Conservation (phyloP, 2,797 vertebrate species). For the Hemibagrus guttatus region DNA sequence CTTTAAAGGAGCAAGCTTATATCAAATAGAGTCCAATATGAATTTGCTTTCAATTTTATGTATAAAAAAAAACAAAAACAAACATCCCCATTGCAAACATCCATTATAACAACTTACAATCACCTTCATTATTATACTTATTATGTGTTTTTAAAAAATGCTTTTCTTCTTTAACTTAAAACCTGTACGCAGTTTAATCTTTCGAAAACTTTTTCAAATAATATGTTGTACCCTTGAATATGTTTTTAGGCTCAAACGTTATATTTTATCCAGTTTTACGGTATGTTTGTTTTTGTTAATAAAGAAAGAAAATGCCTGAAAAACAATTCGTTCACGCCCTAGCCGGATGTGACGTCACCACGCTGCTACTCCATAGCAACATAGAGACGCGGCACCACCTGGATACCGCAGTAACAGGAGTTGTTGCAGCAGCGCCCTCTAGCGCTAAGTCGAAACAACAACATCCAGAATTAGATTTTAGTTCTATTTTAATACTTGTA, state of each 20-base stretch:
- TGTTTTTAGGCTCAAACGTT: not conserved
- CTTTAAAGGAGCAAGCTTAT: not conserved
- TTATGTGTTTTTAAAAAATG: not conserved
- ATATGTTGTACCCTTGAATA: not conserved
- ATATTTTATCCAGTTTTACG: not conserved
- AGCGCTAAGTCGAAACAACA: not conserved
- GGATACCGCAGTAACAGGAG: not conserved
- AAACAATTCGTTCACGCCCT: not conserved
- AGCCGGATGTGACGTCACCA: not conserved
- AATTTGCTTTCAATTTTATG: not conserved
- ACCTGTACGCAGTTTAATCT: no score
- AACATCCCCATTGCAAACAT: no score
- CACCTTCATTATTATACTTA: not conserved
- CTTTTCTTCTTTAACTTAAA: no score
- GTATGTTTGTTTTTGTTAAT: not conserved
- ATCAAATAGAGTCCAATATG: not conserved
- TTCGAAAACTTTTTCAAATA: not conserved
- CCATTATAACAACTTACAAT: not conserved
- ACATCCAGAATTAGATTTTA: no score
- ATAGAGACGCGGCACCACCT: slow-evolving; percentile 5
- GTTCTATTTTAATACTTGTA: not conserved
- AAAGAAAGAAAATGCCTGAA: not conserved
- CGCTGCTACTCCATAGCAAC: not conserved
- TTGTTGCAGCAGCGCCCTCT: not conserved
- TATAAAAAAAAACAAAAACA: no score